Evolutionary conservation across 2,797 vertebrate species (phyloP).

Genomic region (Bovichtus diacanthus): DNA sequence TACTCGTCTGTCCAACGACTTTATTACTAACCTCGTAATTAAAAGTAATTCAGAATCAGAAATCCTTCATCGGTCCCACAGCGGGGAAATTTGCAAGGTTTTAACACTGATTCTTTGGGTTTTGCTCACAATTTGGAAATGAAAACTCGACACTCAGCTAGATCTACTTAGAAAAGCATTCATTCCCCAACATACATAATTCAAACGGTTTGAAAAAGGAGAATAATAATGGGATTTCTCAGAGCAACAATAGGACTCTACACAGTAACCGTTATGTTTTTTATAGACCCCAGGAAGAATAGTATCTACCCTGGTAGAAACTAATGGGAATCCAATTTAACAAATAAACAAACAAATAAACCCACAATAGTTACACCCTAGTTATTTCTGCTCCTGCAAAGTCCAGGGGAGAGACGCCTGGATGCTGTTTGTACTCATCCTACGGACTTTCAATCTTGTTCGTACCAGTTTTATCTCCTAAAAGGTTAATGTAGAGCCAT

Average conservation of each 20-base stretch:
- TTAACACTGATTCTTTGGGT: background rate
- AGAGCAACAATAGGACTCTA: background rate
- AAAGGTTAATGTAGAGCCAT: constrained; percentile 12
- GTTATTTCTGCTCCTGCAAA: background rate
- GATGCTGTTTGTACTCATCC: background rate
- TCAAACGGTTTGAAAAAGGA: background rate
- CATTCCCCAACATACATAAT: too few relatives aligned
- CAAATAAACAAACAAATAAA: too few relatives aligned
- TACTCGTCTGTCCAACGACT: background rate
- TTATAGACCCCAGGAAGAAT: too few relatives aligned
- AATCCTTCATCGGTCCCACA: too few relatives aligned
- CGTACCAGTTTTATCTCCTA: background rate
- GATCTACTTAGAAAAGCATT: too few relatives aligned
- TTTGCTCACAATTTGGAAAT: background rate
- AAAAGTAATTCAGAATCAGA: background rate
- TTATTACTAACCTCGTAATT: background rate
- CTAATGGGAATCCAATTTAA: too few relatives aligned
- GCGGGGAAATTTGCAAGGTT: too few relatives aligned
- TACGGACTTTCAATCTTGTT: constrained; percentile 1
- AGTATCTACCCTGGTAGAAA: too few relatives aligned
- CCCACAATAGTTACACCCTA: background rate
- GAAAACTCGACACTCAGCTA: background rate
- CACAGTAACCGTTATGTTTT: background rate
- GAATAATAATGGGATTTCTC: background rate
- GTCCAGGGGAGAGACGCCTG: background rate